phyloP scores from a whole-genome alignment of 1,140 invertebrate species.

The Drosophila murphyi region DNA sequence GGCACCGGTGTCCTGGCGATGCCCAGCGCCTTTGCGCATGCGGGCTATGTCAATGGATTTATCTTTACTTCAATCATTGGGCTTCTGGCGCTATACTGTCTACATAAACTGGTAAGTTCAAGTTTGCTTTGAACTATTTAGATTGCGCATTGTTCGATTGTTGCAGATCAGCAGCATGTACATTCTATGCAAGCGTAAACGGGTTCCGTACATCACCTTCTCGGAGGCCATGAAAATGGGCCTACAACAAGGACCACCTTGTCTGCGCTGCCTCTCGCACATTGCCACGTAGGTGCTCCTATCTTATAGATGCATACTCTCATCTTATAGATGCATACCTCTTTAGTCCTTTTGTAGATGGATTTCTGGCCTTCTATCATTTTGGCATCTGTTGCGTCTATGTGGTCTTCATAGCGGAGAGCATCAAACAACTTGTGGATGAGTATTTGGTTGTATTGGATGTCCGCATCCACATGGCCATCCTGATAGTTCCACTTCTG shows the following conservation, averaged over 20 bases:
- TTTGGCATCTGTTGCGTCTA: constrained; percentile 96
- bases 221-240: constrained; percentile 88
- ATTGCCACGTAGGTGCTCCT: constrained; percentile 85
- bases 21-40: constrained; percentile 90
- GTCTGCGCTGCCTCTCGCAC: constrained; percentile 86
- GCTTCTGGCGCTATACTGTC: constrained; percentile 87
- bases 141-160: neutral
- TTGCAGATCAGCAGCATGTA: constrained; percentile 86
- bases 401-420: constrained; percentile 93
- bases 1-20: constrained; percentile 93
- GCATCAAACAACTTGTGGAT: constrained; percentile 87
- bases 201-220: constrained; percentile 87
- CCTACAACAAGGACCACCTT: constrained; percentile 86
- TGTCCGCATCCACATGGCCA: constrained; percentile 77
- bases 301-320: neutral
- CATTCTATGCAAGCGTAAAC: constrained; percentile 85
- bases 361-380: constrained; percentile 93
- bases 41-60: constrained; percentile 88
- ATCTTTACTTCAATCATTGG: constrained; percentile 87
- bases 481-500: constrained; percentile 89
- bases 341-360: constrained; percentile 86
- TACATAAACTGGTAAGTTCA: constrained; percentile 88
- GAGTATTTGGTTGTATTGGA: constrained; percentile 84
- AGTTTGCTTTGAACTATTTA: neutral
- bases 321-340: neutral